These are phyloP conservation scores for Octonoba sinensis DNA, from an alignment of 2,888 invertebrate species.

Conservation along the genomic window DNA sequence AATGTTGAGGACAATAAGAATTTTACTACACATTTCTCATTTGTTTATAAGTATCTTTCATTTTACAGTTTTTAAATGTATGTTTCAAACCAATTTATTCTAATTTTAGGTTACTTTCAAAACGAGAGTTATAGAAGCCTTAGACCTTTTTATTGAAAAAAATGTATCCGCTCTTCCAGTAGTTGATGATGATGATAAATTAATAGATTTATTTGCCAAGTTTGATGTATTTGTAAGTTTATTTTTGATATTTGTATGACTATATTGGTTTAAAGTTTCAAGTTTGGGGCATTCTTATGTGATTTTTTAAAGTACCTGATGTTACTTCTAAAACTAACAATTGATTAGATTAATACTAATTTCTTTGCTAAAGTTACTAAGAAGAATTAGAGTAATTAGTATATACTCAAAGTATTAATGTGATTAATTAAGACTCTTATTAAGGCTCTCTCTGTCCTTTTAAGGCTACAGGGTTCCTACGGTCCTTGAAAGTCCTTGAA, in stretches of 20 bases:
- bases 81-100: background rate
- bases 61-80: background rate
- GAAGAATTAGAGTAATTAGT: too few species aligned
- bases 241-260: background rate
- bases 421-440: too few species aligned
- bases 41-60: background rate
- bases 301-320: background rate
- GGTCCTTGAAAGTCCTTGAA: too few species aligned
- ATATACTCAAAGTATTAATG: too few species aligned
- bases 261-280: too few species aligned
- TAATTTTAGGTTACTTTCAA: constrained; percentile 79
- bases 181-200: constrained; percentile 79
- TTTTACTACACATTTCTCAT: too few species aligned
- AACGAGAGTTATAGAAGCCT: constrained; percentile 92
- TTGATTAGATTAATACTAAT: background rate
- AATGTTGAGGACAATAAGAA: too few species aligned
- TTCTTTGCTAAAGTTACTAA: background rate
- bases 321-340: background rate
- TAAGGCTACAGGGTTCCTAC: too few species aligned
- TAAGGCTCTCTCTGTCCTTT: too few species aligned
- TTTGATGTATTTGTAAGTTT: constrained; percentile 97
- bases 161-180: constrained; percentile 95
- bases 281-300: too few species aligned
- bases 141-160: constrained; percentile 94
- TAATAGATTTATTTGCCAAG: constrained; percentile 97